Percentiles rank a stretch among this genome's conserved stretches.
phyloP scores from a whole-genome alignment of 2,797 vertebrate genomes.

The Tauraco hartlaubi region DNA sequence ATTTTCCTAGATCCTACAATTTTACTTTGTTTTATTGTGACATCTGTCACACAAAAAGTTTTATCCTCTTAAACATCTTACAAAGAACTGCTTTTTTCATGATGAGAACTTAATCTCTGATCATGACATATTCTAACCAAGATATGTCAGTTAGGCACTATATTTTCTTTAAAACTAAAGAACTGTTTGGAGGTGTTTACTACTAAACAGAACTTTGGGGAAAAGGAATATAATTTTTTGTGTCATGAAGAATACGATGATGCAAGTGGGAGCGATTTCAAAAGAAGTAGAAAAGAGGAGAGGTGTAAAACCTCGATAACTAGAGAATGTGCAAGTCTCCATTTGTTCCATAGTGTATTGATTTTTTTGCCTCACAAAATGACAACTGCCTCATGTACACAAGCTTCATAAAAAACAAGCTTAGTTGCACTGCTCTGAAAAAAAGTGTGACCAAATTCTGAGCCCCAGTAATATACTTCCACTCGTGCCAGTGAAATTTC shows the following conservation, averaged over 20 bases:
- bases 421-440: background rate
- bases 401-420: background rate
- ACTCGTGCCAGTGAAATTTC: background rate
- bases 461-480: background rate
- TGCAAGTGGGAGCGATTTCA: constrained; percentile 27
- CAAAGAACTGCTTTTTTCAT: constrained; percentile 23
- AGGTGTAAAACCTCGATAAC: background rate
- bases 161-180: background rate
- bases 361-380: background rate
- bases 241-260: background rate
- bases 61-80: constrained; percentile 52
- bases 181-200: constrained; percentile 32
- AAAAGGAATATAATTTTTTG: background rate
- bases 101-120: constrained; percentile 44
- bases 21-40: constrained; percentile 62
- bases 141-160: background rate
- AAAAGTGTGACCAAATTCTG: background rate
- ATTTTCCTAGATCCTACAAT: constrained; percentile 3
- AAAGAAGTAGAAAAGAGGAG: background rate
- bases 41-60: constrained; percentile 52
- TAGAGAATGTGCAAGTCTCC: background rate
- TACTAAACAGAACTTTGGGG: constrained; percentile 3
- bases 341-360: background rate
- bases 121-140: constrained; percentile 36
- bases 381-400: background rate